Conservation (phyloP, 2,113 vertebrate genomes). For the Myiagra hebetior region DNA sequence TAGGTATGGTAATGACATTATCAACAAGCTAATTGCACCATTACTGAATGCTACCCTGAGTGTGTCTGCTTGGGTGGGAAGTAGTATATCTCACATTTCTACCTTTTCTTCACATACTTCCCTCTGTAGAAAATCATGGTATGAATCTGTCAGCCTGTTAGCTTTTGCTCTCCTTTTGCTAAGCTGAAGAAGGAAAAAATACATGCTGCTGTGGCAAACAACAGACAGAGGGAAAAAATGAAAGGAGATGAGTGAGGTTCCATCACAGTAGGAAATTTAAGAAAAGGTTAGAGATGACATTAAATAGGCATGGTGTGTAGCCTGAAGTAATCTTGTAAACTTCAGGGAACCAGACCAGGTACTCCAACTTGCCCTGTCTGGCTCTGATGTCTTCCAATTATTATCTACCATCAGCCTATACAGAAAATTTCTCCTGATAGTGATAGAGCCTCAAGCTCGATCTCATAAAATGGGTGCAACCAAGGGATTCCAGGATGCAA, state of each 20-base stretch:
- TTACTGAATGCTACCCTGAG: not conserved
- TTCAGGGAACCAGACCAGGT: not conserved
- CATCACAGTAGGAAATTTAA: not conserved
- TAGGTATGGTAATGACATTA: not conserved
- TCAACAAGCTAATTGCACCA: not conserved
- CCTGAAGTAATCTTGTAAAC: not conserved
- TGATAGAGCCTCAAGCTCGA: not conserved
- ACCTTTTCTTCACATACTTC: not conserved
- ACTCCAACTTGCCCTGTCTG: not conserved
- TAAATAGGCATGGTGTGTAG: not conserved
- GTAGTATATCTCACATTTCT: not conserved
- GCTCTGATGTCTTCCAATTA: not conserved
- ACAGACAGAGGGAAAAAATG: not conserved
- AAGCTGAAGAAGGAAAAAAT: not conserved
- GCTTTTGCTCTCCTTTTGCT: not conserved
- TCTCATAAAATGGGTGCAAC: not conserved
- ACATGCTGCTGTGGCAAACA: not conserved
- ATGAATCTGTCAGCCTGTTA: not conserved
- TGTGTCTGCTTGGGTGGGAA: not conserved
- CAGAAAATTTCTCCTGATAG: not conserved
- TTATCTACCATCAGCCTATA: not conserved
- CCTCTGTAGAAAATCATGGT: not conserved
- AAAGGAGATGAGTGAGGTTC: not conserved
- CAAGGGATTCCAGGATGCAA: not conserved
- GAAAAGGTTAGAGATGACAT: not conserved